Conservation (phyloP, 2,113 vertebrate species). For the Gopherus evgoodei region DNA sequence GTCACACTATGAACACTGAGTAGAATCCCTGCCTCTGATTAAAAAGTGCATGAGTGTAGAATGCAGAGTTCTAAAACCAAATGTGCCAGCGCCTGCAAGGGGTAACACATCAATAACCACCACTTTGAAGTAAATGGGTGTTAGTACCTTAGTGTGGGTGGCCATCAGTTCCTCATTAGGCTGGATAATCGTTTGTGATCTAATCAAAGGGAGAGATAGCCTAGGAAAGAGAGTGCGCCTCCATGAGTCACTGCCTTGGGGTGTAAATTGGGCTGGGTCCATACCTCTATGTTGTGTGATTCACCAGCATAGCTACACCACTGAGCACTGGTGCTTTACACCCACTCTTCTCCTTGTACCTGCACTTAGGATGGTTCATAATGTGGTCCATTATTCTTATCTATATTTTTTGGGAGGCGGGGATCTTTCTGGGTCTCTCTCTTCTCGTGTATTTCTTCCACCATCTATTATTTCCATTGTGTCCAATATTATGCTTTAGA, state of each 20-base stretch:
- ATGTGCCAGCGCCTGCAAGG: background rate
- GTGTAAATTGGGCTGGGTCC: rapidly evolving
- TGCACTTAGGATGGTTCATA: background rate
- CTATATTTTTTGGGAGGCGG: background rate
- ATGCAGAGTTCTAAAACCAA: background rate
- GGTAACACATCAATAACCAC: background rate
- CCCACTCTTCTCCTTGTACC: rapidly evolving
- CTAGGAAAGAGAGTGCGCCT: rapidly evolving
- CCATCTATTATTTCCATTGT: conserved; percentile 35
- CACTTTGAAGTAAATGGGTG: background rate
- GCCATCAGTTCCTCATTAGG: background rate
- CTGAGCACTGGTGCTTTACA: rapidly evolving
- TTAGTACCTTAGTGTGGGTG: too few species aligned
- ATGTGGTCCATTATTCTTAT: background rate
- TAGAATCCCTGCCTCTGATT: background rate
- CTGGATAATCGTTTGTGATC: background rate
- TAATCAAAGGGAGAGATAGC: background rate
- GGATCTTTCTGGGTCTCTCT: conserved; percentile 31
- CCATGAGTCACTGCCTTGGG: rapidly evolving
- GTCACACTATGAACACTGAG: background rate
- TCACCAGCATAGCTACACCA: background rate
- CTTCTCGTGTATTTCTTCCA: conserved; percentile 33
- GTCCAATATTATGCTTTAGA: conserved; percentile 53
- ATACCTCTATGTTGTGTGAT: rapidly evolving
- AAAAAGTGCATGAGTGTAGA: background rate